Conservation (phyloP, 2,797 vertebrate genomes). For the Arrhamphus sclerolepis region DNA sequence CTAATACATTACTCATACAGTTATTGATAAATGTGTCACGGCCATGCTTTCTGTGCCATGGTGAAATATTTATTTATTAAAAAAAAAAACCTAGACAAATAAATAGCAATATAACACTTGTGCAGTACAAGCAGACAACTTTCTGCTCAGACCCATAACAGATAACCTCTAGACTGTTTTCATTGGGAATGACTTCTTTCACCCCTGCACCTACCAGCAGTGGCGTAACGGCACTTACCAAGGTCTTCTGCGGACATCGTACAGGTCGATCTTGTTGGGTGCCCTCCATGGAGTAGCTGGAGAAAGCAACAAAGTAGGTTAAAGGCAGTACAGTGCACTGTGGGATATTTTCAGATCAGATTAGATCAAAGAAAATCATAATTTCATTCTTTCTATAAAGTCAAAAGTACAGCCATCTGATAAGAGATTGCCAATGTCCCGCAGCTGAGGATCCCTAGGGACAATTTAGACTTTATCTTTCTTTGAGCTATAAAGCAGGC, state of each 20-base stretch:
- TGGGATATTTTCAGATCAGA: slow-evolving; percentile 63
- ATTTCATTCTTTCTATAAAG: slow-evolving; percentile 67
- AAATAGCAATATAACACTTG: too few species aligned
- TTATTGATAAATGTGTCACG: too few species aligned
- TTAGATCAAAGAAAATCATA: slow-evolving; percentile 75
- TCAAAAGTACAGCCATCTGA: slow-evolving; percentile 65
- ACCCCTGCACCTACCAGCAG: too few species aligned
- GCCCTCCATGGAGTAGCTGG: slow-evolving; percentile 95
- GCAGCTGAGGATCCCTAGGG: slow-evolving; percentile 49
- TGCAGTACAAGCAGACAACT: too few species aligned
- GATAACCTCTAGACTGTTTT: too few species aligned
- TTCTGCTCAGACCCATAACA: too few species aligned
- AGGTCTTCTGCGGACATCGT: slow-evolving; percentile 95
- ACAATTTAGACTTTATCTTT: slow-evolving; percentile 75
- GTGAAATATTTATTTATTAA: too few species aligned
- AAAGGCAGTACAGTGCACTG: slow-evolving; percentile 28
- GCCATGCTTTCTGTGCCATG: too few species aligned
- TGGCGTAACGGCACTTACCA: slow-evolving; percentile 85
- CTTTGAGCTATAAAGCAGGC: slow-evolving; percentile 37
- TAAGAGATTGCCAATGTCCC: slow-evolving; percentile 72
- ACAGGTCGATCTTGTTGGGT: slow-evolving; percentile 98
- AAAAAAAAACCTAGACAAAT: too few species aligned
- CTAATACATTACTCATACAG: too few species aligned
- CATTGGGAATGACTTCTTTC: not conserved
- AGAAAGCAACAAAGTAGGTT: slow-evolving; percentile 48